Percentiles rank a stretch among this genome's conserved stretches.
Conservation (phyloP, 2,888 invertebrate genomes). For the Omphaloscelis lunosa region DNA sequence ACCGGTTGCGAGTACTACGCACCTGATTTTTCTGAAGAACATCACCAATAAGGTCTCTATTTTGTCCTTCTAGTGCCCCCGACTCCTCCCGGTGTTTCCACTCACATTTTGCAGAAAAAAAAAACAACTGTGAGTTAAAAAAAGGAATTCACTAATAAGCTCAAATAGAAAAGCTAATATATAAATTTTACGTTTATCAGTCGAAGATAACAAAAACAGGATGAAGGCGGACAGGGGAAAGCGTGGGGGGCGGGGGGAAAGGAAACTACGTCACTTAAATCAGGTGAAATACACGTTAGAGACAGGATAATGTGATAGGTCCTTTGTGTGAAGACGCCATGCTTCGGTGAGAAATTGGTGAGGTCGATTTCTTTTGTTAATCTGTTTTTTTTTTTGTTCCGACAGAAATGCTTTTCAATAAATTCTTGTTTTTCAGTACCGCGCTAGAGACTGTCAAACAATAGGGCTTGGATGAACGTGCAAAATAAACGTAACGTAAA, state of each 20-base stretch:
- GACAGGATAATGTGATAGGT: conserved; percentile 39
- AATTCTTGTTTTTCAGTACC: not conserved
- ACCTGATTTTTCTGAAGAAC: not conserved
- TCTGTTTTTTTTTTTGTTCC: not conserved
- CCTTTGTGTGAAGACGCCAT: conserved; percentile 10
- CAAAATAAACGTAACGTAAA: not conserved
- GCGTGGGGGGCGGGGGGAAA: not conserved
- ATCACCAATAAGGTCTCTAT: not conserved
- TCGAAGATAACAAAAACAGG: conserved; percentile 58
- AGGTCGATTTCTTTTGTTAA: conserved; percentile 4
- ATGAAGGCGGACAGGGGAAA: conserved; percentile 31
- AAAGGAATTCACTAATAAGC: not conserved
- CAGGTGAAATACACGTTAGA: conserved; percentile 58
- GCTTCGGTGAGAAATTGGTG: not conserved
- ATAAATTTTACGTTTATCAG: conserved; percentile 19
- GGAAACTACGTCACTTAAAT: conserved; percentile 59
- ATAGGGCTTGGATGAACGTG: not conserved
- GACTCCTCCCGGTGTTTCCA: too few species aligned
- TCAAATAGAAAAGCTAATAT: conserved; percentile 6
- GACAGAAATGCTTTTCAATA: not conserved
- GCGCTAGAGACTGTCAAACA: not conserved
- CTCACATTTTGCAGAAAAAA: not conserved
- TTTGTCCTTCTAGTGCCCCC: not conserved
- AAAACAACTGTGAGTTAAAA: not conserved
- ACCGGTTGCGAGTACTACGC: not conserved